These are phyloP conservation scores for Pycnomerus fuliginosus DNA, from an alignment of 2,888 invertebrate genomes.

Conservation along the genomic window DNA sequence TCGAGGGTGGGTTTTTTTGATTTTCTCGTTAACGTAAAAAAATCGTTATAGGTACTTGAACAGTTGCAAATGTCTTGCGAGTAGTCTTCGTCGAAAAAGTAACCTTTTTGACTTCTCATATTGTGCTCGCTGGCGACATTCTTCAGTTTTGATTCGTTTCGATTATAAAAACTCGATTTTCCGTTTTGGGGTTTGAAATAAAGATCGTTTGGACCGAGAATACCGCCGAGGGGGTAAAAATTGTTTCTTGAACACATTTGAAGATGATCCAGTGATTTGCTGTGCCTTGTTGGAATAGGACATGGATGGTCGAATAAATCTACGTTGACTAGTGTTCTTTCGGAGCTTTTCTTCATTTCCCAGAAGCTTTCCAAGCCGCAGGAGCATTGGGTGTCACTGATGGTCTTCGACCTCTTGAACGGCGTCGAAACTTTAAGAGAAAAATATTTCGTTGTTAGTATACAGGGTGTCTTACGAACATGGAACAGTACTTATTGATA, in stretches of 20 bases:
- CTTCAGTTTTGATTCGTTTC: conserved; percentile 29
- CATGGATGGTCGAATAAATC: conserved; percentile 31
- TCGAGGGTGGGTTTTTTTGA: conserved; percentile 1
- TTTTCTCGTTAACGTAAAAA: background rate
- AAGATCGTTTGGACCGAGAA: conserved; percentile 24
- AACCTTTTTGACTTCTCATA: conserved; percentile 23
- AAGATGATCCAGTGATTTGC: conserved; percentile 79
- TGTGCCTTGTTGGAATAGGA: conserved; percentile 59
- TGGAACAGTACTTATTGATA: too few relatives aligned
- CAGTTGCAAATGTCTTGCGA: conserved; percentile 27
- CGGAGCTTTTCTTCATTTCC: conserved; percentile 34
- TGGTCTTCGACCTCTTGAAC: conserved; percentile 33
- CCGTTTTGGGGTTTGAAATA: conserved; percentile 16
- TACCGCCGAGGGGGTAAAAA: conserved; percentile 39
- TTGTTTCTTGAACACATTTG: conserved; percentile 52
- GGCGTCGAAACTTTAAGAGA: conserved; percentile 10
- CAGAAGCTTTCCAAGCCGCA: conserved; percentile 38
- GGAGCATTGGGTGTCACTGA: conserved; percentile 37
- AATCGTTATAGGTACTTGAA: conserved; percentile 6
- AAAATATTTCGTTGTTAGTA: too few relatives aligned
- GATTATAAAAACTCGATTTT: conserved; percentile 25
- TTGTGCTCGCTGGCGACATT: conserved; percentile 40
- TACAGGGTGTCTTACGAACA: too few relatives aligned
- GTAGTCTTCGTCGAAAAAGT: conserved; percentile 25
- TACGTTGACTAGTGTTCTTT: conserved; percentile 29